These are phyloP conservation scores for Timandra comae DNA, from an alignment of 2,888 invertebrate species.

Conservation along the genomic window DNA sequence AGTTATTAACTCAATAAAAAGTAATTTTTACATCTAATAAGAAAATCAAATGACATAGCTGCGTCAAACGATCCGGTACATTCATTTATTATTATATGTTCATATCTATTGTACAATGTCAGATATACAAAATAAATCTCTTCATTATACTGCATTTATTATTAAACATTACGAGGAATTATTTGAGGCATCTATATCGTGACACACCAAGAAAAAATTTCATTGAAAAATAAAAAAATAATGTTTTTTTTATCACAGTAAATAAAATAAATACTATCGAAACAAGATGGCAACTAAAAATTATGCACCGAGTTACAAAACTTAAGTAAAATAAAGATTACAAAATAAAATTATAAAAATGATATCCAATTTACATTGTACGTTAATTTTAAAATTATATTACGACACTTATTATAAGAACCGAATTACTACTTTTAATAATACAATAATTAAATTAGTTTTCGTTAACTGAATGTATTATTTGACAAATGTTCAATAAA, in stretches of 20 bases:
- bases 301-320: conserved; percentile 51
- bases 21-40: too few species aligned
- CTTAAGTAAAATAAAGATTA: conserved; percentile 26
- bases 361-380: conserved; percentile 4
- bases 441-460: too few species aligned
- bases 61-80: conserved; percentile 20
- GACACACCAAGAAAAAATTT: conserved; percentile 18
- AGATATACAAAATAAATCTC: conserved; percentile 21
- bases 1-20: conserved; percentile 44
- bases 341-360: not conserved
- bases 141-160: not conserved
- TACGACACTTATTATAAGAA: conserved; percentile 3
- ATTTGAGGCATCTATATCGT: conserved; percentile 17
- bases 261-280: conserved; percentile 64
- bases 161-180: conserved; percentile 2
- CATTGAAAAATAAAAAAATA: conserved; percentile 37
- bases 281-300: conserved; percentile 63
- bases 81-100: conserved; percentile 8
- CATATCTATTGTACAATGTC: conserved; percentile 1
- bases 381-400: too few species aligned
- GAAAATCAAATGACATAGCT: conserved; percentile 26
- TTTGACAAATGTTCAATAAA: too few species aligned
- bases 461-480: too few species aligned
- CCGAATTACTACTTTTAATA: too few species aligned
- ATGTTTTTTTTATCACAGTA: conserved; percentile 71